Percentiles rank a stretch among this genome's conserved stretches.
These are phyloP conservation scores for Notoglanidium macrostoma DNA, from an alignment of 2,797 vertebrate species.

Conservation along the genomic window DNA sequence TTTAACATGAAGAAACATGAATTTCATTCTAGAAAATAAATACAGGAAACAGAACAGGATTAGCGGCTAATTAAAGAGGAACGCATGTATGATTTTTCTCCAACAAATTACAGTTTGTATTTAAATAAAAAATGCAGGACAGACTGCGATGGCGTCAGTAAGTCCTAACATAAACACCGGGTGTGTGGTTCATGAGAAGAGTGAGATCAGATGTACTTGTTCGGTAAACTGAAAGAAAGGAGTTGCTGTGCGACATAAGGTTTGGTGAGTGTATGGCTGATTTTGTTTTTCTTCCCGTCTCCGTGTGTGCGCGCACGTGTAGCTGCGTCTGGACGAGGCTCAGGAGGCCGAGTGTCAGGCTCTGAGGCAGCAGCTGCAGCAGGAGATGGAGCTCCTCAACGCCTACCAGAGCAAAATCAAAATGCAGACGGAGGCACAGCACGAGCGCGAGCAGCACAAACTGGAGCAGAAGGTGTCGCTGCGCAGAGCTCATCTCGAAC, in stretches of 20 bases:
- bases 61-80: neutral
- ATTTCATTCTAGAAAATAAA: neutral
- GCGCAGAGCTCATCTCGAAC: slow-evolving; percentile 94
- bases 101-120: neutral
- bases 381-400: slow-evolving; percentile 99
- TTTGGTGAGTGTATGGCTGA: neutral
- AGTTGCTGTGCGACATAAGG: neutral
- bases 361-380: slow-evolving; percentile 97
- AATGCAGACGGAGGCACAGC: slow-evolving; percentile 99
- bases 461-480: slow-evolving; percentile 97
- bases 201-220: neutral
- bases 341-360: slow-evolving; percentile 99
- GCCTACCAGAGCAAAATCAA: slow-evolving; percentile 99
- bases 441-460: slow-evolving; percentile 96
- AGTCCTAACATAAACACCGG: neutral
- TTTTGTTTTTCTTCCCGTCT: neutral
- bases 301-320: slow-evolving; percentile 24
- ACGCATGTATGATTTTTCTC: neutral
- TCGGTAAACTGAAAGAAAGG: neutral
- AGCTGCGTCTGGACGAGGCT: slow-evolving; percentile 97
- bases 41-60: neutral
- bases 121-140: neutral
- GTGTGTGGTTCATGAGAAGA: neutral
- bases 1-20: neutral
- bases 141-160: neutral